Percentiles rank a stretch among this genome's conserved stretches.
Evolutionary conservation across 92 coral and sea anemone species (phyloP).

Genomic region (Actinostola sp.): DNA sequence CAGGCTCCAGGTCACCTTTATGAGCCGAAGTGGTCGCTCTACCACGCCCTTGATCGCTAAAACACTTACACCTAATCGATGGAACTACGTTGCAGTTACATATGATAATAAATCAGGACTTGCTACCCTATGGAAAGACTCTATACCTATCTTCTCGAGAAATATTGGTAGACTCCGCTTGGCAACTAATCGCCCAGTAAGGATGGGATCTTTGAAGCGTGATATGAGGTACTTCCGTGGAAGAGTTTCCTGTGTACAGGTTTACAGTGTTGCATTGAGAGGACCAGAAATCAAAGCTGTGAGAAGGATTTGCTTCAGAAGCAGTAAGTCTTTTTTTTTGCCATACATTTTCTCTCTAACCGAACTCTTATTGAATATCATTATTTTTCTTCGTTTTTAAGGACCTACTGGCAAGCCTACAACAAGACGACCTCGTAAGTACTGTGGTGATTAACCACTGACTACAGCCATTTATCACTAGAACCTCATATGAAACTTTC

Average conservation of each 20-base stretch:
- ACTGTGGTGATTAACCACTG: background rate
- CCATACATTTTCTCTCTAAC: background rate
- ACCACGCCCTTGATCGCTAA: conserved; percentile 52
- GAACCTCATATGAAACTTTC: no score
- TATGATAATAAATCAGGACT: conserved; percentile 60
- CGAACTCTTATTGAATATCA: background rate
- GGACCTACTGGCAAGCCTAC: conserved; percentile 42
- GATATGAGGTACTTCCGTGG: conserved; percentile 77
- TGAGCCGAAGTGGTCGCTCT: conserved; percentile 65
- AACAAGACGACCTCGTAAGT: conserved; percentile 54
- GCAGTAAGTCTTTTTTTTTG: conserved; percentile 42
- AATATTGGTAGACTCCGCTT: conserved; percentile 63
- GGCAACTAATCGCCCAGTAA: conserved; percentile 70
- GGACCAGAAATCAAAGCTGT: conserved; percentile 63
- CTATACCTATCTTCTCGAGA: conserved; percentile 49
- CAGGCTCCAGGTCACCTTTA: conserved; percentile 52
- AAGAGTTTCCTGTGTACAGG: conserved; percentile 65
- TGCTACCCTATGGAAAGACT: conserved; percentile 64
- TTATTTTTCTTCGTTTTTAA: background rate
- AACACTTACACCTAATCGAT: conserved; percentile 41
- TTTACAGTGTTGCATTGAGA: conserved; percentile 63
- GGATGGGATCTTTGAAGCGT: conserved; percentile 72
- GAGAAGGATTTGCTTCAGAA: conserved; percentile 63
- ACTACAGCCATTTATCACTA: no score
- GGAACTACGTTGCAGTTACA: conserved; percentile 73